Evolutionary conservation across 2,888 invertebrate species (phyloP).

Genomic region (Deilephila elpenor): DNA sequence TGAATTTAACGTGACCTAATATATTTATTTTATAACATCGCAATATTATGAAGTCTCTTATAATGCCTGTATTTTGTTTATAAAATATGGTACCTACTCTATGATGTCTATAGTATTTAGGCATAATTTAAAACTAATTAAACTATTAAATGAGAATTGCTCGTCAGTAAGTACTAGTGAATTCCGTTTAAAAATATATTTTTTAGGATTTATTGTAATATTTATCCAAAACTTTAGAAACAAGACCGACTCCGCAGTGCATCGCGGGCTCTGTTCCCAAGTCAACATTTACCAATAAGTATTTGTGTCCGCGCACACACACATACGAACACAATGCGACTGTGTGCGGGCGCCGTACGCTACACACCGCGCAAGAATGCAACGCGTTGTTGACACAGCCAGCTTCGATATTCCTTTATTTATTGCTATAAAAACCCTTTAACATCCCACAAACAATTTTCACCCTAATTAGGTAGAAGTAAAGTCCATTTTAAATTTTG

Average conservation of each 20-base stretch:
- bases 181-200: too few species aligned
- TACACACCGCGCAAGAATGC: conserved; percentile 82
- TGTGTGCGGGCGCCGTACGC: conserved; percentile 69
- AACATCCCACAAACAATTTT: conserved; percentile 38
- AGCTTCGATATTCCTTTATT: conserved; percentile 85
- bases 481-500: conserved; percentile 41
- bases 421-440: conserved; percentile 82
- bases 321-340: conserved; percentile 39
- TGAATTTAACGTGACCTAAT: too few species aligned
- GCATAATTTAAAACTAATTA: too few species aligned
- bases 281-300: conserved; percentile 83
- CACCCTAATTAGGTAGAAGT: conserved; percentile 30
- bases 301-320: conserved; percentile 76
- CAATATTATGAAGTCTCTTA: too few species aligned
- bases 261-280: conserved; percentile 62
- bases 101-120: too few species aligned
- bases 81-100: too few species aligned
- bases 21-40: too few species aligned
- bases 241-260: conserved; percentile 42
- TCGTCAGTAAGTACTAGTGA: too few species aligned
- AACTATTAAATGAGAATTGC: too few species aligned
- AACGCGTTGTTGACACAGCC: conserved; percentile 84
- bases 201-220: background rate
- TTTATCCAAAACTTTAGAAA: background rate
- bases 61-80: too few species aligned